Evolutionary conservation across 2,888 invertebrate species (phyloP), one percentile per base, ranked within the genome.

Genomic region (Aphidoletes aphidimyza): DNA sequence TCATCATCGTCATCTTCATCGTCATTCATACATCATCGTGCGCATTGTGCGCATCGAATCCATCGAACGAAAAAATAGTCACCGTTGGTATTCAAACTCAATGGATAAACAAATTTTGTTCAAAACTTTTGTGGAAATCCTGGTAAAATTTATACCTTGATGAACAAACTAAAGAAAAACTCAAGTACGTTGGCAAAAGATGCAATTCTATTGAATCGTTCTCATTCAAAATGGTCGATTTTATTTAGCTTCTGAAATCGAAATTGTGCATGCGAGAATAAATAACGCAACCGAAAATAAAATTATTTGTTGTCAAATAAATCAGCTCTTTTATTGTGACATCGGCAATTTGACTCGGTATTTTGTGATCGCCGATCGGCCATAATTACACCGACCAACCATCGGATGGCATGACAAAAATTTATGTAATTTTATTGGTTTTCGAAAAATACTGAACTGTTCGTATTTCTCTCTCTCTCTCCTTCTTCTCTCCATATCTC

Each of bases 331-430:
- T 69, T 69, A 69, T 69, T 69, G 69, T 30, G 11, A 26, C 22
- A 54, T 54, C 26, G 54, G 22, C 22, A 22, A 22, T 54, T 54
- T 54, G n/a, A 22, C 3, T 19, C 22, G 54, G 30, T 69, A 69
- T 69, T 69, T 26, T n/a, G 69, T 30, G 34, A 69, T 69, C 14
- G n/a, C n/a, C n/a, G n/a, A n/a, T n/a, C n/a, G 47, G 54, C 69
- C 30, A 69, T 69, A 69, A 69, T 69, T 69, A 69, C 34, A 69
- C 14, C 9, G 11, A 69, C 2, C 8, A 47, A 30, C 22, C 69
- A 69, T 69, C 69, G 69, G 30, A 69, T 69, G 69, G 69, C 30
- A 69, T 69, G 69, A 69, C 69, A 69, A 69, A 69, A 30, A 69
- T 69, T 30, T 30, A 69, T 30, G 69, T 69, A 69, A 69, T 69